phyloP scores from a whole-genome alignment of 1,140 invertebrate genomes.

The Anagrus nilaparvatae region DNA sequence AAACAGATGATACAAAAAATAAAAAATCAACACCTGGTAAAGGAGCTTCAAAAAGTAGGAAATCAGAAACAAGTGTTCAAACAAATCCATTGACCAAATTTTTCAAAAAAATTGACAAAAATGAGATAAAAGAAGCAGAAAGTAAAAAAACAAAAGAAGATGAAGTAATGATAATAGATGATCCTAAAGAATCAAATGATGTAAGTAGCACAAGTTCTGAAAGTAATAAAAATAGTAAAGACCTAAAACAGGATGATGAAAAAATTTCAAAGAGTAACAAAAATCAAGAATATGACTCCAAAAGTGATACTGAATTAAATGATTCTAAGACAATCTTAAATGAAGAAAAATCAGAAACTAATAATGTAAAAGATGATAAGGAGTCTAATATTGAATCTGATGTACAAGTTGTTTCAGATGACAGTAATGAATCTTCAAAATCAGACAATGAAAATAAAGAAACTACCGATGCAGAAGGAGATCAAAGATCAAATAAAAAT shows the following conservation, averaged over 20 bases:
- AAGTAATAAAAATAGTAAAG: slow-evolving; percentile 38
- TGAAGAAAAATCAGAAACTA: slow-evolving; percentile 22
- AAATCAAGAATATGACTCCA: slow-evolving; percentile 2
- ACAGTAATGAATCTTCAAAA: slow-evolving; percentile 11
- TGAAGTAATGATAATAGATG: slow-evolving; percentile 34
- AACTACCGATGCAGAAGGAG: slow-evolving; percentile 18
- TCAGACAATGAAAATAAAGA: slow-evolving; percentile 30
- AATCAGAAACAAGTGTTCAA: slow-evolving; percentile 20
- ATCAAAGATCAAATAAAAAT: slow-evolving; percentile 4
- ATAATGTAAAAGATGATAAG: not conserved
- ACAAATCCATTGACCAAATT: slow-evolving; percentile 27
- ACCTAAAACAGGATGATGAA: slow-evolving; percentile 46
- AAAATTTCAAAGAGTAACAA: slow-evolving; percentile 37
- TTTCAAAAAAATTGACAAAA: slow-evolving; percentile 25
- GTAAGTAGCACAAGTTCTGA: not conserved
- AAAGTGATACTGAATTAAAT: slow-evolving; percentile 8
- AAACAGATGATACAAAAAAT: slow-evolving; percentile 5
- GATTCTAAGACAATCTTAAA: slow-evolving; percentile 19
- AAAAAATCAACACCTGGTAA: slow-evolving; percentile 10
- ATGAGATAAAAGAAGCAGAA: too few relatives aligned
- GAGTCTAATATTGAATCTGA: slow-evolving; percentile 14
- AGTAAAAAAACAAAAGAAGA: slow-evolving; percentile 7
- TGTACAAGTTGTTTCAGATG: slow-evolving; percentile 10
- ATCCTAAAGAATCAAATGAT: slow-evolving; percentile 45
- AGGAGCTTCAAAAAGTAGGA: slow-evolving; percentile 13